phyloP scores from a whole-genome alignment of 2,888 invertebrate genomes.

The Tipula lateralis region DNA sequence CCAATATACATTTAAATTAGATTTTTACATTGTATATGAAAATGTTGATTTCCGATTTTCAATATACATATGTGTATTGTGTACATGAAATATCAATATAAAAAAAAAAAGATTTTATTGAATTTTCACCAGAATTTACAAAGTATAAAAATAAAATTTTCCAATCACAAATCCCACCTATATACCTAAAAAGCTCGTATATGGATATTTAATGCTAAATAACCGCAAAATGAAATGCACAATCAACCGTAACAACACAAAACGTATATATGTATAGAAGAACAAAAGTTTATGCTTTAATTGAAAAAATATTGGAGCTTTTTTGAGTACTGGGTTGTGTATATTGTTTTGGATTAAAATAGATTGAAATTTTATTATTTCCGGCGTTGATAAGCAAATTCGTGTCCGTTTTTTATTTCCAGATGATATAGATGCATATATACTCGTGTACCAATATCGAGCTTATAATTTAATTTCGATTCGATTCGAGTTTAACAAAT shows the following conservation, averaged over 20 bases:
- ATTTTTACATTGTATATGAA: no score
- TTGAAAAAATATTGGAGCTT: not conserved
- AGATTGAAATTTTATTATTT: not conserved
- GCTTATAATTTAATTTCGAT: not conserved
- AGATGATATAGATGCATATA: not conserved
- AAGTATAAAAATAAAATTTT: not conserved
- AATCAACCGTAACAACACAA: not conserved
- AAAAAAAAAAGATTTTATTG: not conserved
- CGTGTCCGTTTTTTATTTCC: not conserved
- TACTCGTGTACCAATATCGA: not conserved
- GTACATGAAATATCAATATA: not conserved
- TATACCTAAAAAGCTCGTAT: not conserved
- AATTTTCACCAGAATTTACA: not conserved
- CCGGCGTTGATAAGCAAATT: not conserved
- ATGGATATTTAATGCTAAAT: not conserved
- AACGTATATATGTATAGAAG: no score
- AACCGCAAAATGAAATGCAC: not conserved
- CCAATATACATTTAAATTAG: no score
- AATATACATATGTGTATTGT: not conserved
- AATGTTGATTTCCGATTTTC: no score
- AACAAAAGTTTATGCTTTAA: not conserved
- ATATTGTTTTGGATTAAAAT: not conserved
- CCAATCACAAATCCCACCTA: not conserved
- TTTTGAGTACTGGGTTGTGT: not conserved
- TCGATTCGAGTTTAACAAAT: not conserved